Base-by-base conservation (phyloP, 2,888 invertebrate genomes). In the Parnassius orleans region DNA sequence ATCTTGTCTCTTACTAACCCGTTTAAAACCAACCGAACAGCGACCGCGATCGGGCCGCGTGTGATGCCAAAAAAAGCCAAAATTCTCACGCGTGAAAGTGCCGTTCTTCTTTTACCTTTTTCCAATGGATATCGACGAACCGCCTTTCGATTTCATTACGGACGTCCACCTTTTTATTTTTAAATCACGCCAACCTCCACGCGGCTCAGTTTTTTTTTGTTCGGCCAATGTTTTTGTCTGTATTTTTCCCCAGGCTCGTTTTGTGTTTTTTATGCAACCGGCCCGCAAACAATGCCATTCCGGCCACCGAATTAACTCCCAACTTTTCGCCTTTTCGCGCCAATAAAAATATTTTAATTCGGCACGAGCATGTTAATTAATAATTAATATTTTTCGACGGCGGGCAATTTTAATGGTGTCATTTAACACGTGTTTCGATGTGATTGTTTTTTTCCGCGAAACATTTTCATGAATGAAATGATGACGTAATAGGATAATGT, bases 141-240 rank as follows among this genome's bases (percentile, higher is more conserved):
- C 88, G 82, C 91, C 91, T 91, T 91, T 91, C 91, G 90, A 90
- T 91, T 91, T 91, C 91, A 90, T 90, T 91, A 91, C 90, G 90
- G 84, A 88, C 89, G 80, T 89, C 87, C 88, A 73, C 74, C 77
- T 81, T 90, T 89, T 90, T 90, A 86, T 91, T 90, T 90, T 90
- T 89, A 89, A 90, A 91, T 90, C 90, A 88, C 88, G 81, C 80
- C 82, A 80, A 79, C 83, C 84, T 81, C 83, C 84, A 78, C 84
- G 84, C 86, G 77, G 80, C 77, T 58, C 76, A 76, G 75, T 74
- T 81, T 84, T 87, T 88, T 85, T 81, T 81, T 84, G 80, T 81
- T 79, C 80, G 78, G 50, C 76, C 79, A 77, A 70, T 69, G 71
- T 80, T 84, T 83, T 80, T 80, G 81, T 81, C 77, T 81, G 84